phyloP scores from a whole-genome alignment of 2,888 invertebrate species.

The Yponomeuta evonymella region DNA sequence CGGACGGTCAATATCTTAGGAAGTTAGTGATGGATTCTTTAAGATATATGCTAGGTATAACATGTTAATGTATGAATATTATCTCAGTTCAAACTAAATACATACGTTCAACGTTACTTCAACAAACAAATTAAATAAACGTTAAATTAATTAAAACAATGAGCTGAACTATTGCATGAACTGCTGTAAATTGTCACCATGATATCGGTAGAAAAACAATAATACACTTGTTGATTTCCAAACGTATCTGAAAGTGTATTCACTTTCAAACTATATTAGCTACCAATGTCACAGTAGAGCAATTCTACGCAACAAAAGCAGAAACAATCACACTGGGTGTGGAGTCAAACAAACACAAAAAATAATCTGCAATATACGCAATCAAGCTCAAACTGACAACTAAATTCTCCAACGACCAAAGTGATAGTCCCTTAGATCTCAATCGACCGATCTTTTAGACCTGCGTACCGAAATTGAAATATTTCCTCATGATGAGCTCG shows the following conservation, averaged over 20 bases:
- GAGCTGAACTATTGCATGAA: not conserved
- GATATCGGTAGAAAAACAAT: conserved; percentile 15
- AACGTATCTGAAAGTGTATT: not conserved
- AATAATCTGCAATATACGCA: not conserved
- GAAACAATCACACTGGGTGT: conserved; percentile 39
- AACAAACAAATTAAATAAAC: not conserved
- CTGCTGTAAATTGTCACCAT: conserved; percentile 11
- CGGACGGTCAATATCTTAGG: conserved; percentile 40
- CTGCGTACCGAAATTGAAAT: conserved; percentile 74
- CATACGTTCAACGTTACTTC: not conserved
- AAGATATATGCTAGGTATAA: not conserved
- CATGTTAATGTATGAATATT: not conserved
- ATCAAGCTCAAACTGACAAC: not conserved
- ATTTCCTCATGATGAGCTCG: conserved; percentile 77
- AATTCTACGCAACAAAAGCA: conserved; percentile 12
- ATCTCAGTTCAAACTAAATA: not conserved
- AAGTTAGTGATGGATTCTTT: conserved; percentile 21
- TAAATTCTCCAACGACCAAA: conserved; percentile 26
- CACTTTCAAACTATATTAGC: not conserved
- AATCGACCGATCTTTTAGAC: conserved; percentile 2
- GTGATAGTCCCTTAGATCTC: conserved; percentile 40
- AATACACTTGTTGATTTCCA: not conserved
- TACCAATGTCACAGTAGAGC: conserved; percentile 7
- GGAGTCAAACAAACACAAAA: conserved; percentile 18
- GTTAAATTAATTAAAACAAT: not conserved